phyloP scores from a whole-genome alignment of 2,113 vertebrate species.

The Aepyceros melampus region DNA sequence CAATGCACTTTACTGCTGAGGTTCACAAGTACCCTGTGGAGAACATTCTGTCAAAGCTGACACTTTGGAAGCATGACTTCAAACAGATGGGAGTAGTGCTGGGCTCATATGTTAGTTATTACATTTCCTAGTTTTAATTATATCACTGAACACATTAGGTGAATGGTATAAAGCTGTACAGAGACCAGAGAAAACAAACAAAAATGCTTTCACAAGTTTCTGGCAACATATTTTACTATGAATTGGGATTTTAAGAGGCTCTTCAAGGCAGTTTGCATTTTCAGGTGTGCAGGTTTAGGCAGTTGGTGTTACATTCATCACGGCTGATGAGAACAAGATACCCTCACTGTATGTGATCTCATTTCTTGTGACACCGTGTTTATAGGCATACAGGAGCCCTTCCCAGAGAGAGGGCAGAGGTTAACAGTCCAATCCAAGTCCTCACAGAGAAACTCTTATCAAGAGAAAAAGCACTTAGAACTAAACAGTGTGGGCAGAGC shows the following conservation, averaged over 20 bases:
- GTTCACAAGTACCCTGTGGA: conserved; percentile 18
- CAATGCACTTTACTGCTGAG: not conserved
- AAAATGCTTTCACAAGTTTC: conserved; percentile 34
- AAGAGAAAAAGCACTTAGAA: not conserved
- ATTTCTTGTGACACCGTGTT: not conserved
- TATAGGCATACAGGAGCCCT: not conserved
- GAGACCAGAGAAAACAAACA: conserved; percentile 24
- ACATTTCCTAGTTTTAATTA: conserved; percentile 26
- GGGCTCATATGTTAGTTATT: conserved; percentile 34
- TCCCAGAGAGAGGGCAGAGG: not conserved
- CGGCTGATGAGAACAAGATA: not conserved
- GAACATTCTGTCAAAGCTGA: conserved; percentile 44
- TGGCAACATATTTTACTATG: not conserved
- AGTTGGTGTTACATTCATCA: conserved; percentile 13
- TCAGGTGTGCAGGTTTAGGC: not conserved
- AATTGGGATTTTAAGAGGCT: not conserved
- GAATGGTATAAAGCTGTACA: not conserved
- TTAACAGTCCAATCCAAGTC: not conserved
- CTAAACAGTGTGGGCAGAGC: not conserved
- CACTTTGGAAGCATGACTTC: conserved; percentile 22
- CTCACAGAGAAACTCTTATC: not conserved
- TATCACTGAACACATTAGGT: conserved; percentile 30
- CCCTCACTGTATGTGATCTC: not conserved
- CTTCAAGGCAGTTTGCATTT: conserved; percentile 33
- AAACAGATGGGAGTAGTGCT: conserved; percentile 22